Evolutionary conservation across 2,797 vertebrate species (phyloP).

Genomic region (Alosa sapidissima): DNA sequence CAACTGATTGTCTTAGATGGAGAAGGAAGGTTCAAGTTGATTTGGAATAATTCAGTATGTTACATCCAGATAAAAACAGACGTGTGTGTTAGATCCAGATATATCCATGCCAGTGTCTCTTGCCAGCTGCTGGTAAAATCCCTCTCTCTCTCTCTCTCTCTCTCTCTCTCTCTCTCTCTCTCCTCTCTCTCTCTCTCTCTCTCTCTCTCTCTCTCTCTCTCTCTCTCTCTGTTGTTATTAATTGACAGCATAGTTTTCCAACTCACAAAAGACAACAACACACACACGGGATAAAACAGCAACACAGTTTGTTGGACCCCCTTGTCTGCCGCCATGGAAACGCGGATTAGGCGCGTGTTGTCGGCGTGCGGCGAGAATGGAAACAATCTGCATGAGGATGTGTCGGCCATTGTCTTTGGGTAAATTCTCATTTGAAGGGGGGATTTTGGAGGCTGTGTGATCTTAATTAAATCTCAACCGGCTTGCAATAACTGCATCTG

Average conservation of each 20-base stretch:
- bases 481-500: conserved; percentile 83
- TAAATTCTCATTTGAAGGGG: conserved; percentile 88
- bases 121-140: conserved; percentile 37
- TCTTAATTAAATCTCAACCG: conserved; percentile 98
- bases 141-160: too few species aligned
- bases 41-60: conserved; percentile 22
- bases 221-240: conserved; percentile 51
- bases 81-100: conserved; percentile 32
- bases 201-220: background rate
- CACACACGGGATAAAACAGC: conserved; percentile 79
- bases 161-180: conserved; percentile 21
- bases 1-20: background rate
- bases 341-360: conserved; percentile 83
- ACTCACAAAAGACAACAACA: conserved; percentile 80
- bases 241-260: conserved; percentile 71
- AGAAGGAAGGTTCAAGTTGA: background rate
- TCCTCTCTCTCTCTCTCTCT: conserved; percentile 24
- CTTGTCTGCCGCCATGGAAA: conserved; percentile 92
- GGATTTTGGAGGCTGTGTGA: conserved; percentile 91
- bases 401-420: conserved; percentile 87
- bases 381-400: conserved; percentile 84
- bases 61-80: conserved; percentile 16
- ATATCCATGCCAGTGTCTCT: conserved; percentile 33
- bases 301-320: conserved; percentile 80
- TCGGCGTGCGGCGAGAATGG: conserved; percentile 79